A percentile compares a stretch with the other conserved stretches of the same genome.
Evolutionary conservation across 2,113 vertebrate species (phyloP).

Genomic region (Regulus satrapa): DNA sequence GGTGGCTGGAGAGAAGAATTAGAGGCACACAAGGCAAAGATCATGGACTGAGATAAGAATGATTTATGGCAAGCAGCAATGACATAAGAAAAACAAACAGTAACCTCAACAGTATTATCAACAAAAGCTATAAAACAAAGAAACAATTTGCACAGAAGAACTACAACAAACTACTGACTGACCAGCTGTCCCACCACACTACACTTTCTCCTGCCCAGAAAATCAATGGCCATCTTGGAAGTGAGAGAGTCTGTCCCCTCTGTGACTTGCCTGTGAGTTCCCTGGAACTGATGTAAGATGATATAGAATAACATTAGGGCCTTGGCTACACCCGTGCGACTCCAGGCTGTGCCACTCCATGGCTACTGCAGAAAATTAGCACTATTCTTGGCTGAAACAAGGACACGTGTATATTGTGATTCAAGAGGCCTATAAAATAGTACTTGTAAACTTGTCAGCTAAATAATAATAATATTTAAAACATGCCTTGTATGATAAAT

Average conservation of each 20-base stretch:
- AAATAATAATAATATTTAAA: background rate
- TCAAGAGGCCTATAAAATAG: background rate
- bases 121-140: background rate
- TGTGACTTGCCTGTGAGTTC: background rate
- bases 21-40: background rate
- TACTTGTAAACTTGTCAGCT: background rate
- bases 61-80: background rate
- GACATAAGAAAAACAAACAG: background rate
- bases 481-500: rapidly evolving
- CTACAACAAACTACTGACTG: background rate
- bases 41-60: background rate
- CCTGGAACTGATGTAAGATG: background rate
- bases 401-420: background rate
- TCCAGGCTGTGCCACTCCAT: too few relatives aligned
- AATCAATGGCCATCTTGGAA: rapidly evolving
- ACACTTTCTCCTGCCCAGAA: background rate
- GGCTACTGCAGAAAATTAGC: background rate
- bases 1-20: background rate
- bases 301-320: background rate
- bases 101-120: background rate
- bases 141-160: background rate
- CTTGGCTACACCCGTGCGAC: background rate
- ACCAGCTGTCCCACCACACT: background rate
- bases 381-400: background rate
- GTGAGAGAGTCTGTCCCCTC: background rate